Evolutionary conservation across 2,113 vertebrate genomes (phyloP).

Genomic region (Hystrix brachyura): DNA sequence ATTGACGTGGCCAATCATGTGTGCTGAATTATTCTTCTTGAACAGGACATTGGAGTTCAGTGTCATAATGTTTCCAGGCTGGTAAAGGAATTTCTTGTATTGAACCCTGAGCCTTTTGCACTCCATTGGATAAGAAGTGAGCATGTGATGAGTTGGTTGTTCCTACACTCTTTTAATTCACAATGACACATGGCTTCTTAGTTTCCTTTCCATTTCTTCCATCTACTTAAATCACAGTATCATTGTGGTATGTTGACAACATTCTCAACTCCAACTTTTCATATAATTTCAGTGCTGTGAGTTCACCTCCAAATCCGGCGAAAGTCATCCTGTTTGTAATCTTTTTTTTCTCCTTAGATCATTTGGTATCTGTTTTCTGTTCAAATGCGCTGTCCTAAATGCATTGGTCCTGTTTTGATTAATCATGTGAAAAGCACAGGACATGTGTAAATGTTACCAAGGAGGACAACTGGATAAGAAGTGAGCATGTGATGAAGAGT

Average conservation of each 20-base stretch:
- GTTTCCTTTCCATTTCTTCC: background rate
- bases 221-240: background rate
- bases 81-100: background rate
- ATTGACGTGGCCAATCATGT: background rate
- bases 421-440: background rate
- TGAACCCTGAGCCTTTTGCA: background rate
- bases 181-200: background rate
- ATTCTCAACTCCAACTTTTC: background rate
- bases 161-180: background rate
- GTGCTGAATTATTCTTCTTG: background rate
- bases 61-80: background rate
- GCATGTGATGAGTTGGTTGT: background rate
- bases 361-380: background rate
- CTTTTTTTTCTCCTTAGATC: background rate
- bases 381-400: background rate
- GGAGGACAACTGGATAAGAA: background rate
- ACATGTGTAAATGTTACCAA: background rate
- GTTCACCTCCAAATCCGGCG: background rate
- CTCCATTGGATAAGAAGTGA: background rate
- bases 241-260: background rate
- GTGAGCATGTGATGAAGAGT: background rate
- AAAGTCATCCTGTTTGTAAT: background rate
- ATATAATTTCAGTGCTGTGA: background rate
- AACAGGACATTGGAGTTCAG: background rate
- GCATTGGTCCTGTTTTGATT: background rate